Percentiles rank a stretch among this genome's conserved stretches.
phyloP scores from a whole-genome alignment of 2,113 vertebrate species.

The Glaucidium brasilianum region DNA sequence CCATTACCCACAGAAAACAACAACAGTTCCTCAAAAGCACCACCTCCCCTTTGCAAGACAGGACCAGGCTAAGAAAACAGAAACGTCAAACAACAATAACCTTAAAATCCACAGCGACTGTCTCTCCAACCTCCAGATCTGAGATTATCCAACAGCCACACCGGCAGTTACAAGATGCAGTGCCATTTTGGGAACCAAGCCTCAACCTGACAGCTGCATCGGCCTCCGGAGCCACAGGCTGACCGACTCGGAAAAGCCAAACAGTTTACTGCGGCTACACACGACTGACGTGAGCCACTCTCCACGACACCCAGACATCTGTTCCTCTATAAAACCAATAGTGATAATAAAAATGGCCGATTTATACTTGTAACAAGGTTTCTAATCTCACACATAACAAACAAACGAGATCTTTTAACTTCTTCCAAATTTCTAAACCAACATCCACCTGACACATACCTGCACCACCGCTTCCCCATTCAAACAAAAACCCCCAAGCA shows the following conservation, averaged over 20 bases:
- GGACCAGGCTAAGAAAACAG: background rate
- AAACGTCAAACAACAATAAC: background rate
- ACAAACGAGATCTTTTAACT: background rate
- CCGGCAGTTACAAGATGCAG: accelerated
- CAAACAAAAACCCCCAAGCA: background rate
- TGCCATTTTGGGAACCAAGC: background rate
- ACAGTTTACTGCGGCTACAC: background rate
- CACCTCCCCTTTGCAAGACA: background rate
- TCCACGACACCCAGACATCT: background rate
- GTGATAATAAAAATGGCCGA: background rate
- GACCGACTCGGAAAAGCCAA: background rate
- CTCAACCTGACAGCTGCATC: background rate
- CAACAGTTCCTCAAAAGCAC: background rate
- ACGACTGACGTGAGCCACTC: accelerated
- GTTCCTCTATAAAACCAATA: background rate
- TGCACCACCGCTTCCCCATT: background rate
- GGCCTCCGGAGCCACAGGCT: background rate
- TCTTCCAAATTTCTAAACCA: background rate
- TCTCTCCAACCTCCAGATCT: background rate
- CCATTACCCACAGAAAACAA: background rate
- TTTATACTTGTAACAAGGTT: background rate
- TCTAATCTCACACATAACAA: background rate
- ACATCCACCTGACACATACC: background rate
- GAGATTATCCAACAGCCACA: background rate
- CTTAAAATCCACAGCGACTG: background rate